phyloP scores from a whole-genome alignment of 1,140 invertebrate species.

The Neotoxoptera formosana region DNA sequence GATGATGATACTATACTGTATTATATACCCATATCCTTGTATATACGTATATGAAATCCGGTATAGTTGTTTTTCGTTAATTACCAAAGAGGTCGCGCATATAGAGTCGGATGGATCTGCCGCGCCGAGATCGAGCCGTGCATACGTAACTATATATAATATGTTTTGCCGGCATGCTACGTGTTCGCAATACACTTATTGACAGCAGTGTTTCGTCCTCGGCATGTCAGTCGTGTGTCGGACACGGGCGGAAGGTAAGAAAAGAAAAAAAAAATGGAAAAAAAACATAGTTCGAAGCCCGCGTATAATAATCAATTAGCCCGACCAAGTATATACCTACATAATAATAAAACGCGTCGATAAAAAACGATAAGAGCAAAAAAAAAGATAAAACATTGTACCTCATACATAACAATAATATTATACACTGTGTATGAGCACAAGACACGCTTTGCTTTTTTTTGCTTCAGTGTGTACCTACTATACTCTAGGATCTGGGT shows the following conservation, averaged over 20 bases:
- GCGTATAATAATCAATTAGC: constrained; percentile 42
- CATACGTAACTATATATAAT: constrained; percentile 41
- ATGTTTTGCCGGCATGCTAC: neutral
- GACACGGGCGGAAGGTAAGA: constrained; percentile 39
- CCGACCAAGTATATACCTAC: neutral
- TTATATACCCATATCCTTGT: neutral
- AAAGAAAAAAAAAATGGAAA: constrained; percentile 20
- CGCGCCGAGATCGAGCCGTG: constrained; percentile 35
- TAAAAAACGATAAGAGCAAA: constrained; percentile 16
- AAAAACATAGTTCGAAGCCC: constrained; percentile 29
- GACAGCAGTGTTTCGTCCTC: constrained; percentile 50
- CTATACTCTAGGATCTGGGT: too few relatives aligned
- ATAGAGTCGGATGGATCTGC: constrained; percentile 25
- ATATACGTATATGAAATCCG: constrained; percentile 35
- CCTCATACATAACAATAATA: neutral
- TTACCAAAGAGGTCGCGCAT: constrained; percentile 46
- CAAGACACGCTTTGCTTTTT: neutral
- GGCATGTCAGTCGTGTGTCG: constrained; percentile 44
- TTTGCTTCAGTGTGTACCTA: neutral
- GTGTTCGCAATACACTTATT: constrained; percentile 47
- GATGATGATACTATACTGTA: neutral
- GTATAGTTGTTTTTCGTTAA: constrained; percentile 56
- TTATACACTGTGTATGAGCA: neutral
- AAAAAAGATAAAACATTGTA: neutral
- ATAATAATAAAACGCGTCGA: constrained; percentile 24